phyloP scores from a whole-genome alignment of 1,140 invertebrate genomes.

The Zaprionus gabonicus region DNA sequence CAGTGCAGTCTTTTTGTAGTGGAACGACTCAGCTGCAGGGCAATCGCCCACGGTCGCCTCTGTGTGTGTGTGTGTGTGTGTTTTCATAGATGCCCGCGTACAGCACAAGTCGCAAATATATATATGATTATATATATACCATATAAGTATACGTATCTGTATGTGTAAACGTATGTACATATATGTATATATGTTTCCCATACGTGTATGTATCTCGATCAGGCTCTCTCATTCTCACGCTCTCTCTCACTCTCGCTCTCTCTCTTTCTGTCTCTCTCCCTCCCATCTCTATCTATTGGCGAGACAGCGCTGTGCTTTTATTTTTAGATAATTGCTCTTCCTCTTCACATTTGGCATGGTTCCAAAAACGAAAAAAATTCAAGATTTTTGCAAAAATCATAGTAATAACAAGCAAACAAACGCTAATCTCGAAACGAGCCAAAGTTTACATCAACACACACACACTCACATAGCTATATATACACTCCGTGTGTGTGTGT shows the following conservation, averaged over 20 bases:
- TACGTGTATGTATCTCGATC: constrained; percentile 32
- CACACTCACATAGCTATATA: background rate
- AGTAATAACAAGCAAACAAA: constrained; percentile 46
- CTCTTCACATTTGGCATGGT: constrained; percentile 55
- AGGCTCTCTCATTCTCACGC: constrained; percentile 37
- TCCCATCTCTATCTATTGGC: constrained; percentile 39
- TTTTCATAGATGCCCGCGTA: background rate
- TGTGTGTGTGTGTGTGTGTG: background rate
- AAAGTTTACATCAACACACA: constrained; percentile 21
- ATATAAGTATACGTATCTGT: constrained; percentile 2
- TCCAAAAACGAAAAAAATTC: constrained; percentile 50
- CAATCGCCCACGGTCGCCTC: constrained; percentile 49
- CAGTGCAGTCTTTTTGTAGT: constrained; percentile 20
- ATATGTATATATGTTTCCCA: background rate
- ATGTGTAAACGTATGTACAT: background rate
- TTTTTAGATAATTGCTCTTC: constrained; percentile 59
- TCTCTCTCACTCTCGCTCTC: constrained; percentile 32
- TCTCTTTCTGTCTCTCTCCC: constrained; percentile 34
- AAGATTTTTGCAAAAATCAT: constrained; percentile 55
- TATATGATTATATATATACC: constrained; percentile 7
- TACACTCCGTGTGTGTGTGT: background rate
- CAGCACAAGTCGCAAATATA: background rate
- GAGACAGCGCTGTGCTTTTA: constrained; percentile 47
- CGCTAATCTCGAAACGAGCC: constrained; percentile 17
- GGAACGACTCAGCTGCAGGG: constrained; percentile 39